Evolutionary conservation across 1,140 invertebrate genomes (phyloP), one percentile per base, ranked within the genome.

Genomic region (Onthophagus taurus): DNA sequence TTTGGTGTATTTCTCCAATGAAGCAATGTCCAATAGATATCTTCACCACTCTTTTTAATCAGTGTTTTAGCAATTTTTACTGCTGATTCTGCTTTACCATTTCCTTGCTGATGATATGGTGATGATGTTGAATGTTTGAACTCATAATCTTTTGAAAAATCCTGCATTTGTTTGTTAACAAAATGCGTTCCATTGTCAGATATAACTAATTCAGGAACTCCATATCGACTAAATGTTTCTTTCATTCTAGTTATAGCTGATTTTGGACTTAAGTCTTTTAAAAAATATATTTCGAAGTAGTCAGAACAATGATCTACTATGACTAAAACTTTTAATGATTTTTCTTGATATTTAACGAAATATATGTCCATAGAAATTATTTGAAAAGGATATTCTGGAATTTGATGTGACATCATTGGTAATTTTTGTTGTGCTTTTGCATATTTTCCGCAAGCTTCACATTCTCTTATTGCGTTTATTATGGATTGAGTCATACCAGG

Each of bases 31-130:
- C 41, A 44, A 37, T 14, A 49, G n/a, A 38, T 45, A 44, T 31
- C 42, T 52, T 47, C 33, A 18, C 47, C 16, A 3, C 43, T 49
- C 60, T 34, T 61, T 45, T 45, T 53, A 14, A 58, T 34, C 3
- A 55, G 33, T 8, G 41, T 50, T 48, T 59, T 57, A 14, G 51
- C 48, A 3, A 53, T 53, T 34, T 58, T 58, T n/a, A 61, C 53
- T 4, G 54, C 50, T 12, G 53, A 44, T 35, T 62, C 57, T 16
- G 47, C 51, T 21, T 43, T 44, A 9, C 55, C 56, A 45, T 62
- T 61, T 11, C 51, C 52, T 44, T 52, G 52, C 23, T 50, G 46
- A 39, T 54, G 54, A 19, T 58, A 34, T 19, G 58, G 58, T n/a
- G 48, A 49, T 18, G 54, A 58, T 5, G 52, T 55, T 0, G 49